These are phyloP conservation scores for Philereme transversata DNA, from an alignment of 2,888 invertebrate genomes.

Conservation along the genomic window DNA sequence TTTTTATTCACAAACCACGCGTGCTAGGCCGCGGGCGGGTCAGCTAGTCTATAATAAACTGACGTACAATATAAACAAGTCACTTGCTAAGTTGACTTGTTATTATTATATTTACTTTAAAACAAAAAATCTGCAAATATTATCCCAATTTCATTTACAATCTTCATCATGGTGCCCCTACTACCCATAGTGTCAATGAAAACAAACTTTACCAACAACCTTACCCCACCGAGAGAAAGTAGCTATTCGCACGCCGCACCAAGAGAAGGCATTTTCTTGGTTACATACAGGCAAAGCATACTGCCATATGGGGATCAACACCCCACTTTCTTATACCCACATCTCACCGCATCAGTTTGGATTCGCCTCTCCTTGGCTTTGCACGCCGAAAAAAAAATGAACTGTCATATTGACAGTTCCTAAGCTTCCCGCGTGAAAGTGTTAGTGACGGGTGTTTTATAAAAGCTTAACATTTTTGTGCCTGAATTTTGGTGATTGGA, in stretches of 20 bases:
- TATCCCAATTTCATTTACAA: constrained; percentile 1
- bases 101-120: too few relatives aligned
- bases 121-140: too few relatives aligned
- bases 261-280: constrained; percentile 32
- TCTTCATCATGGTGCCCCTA: constrained; percentile 31
- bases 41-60: too few relatives aligned
- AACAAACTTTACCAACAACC: constrained; percentile 19
- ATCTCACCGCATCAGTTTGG: constrained; percentile 37
- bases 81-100: too few relatives aligned
- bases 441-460: constrained; percentile 48
- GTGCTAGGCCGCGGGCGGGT: too few relatives aligned
- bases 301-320: constrained; percentile 55
- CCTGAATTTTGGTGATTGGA: constrained; percentile 47
- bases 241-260: not conserved
- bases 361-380: constrained; percentile 23
- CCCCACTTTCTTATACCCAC: constrained; percentile 62
- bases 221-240: constrained; percentile 2
- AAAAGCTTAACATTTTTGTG: constrained; percentile 28
- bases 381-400: constrained; percentile 48
- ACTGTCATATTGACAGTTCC: constrained; percentile 41
- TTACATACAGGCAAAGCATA: constrained; percentile 18
- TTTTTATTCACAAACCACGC: too few relatives aligned
- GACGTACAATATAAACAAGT: too few relatives aligned
- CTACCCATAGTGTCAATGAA: constrained; percentile 35
- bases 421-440: constrained; percentile 42